Percentiles rank a stretch among this genome's conserved stretches.
phyloP scores from a whole-genome alignment of 1,140 invertebrate genomes.

The Acyrthosiphon pisum region DNA sequence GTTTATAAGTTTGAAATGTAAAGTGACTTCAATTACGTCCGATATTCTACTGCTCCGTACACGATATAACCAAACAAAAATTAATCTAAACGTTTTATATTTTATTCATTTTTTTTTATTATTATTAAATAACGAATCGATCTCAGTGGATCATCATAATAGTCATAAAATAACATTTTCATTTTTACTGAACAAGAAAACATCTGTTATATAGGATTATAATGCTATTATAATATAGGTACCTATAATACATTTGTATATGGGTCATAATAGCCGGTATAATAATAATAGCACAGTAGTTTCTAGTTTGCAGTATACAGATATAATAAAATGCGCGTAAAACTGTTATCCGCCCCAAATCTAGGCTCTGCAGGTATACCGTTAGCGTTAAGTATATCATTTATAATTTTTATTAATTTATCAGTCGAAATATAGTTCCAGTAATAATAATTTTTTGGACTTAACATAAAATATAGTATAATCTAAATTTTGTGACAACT shows the following conservation, averaged over 20 bases:
- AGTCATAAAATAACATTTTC: background rate
- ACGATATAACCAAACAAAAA: background rate
- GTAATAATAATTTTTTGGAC: background rate
- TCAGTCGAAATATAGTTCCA: background rate
- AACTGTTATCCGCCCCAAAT: slow-evolving; percentile 1
- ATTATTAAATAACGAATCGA: background rate
- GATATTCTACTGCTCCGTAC: background rate
- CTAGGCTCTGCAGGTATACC: background rate
- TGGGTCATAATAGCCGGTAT: background rate
- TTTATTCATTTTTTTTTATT: background rate
- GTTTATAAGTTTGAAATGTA: background rate
- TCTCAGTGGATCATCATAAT: background rate
- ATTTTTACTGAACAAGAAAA: background rate
- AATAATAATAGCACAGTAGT: background rate
- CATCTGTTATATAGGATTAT: background rate
- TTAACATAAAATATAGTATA: background rate
- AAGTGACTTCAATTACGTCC: background rate
- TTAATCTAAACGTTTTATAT: background rate
- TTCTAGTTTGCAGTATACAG: background rate
- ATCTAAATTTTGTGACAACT: background rate
- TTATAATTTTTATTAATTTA: slow-evolving; percentile 21
- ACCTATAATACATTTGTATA: background rate
- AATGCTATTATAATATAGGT: too few relatives aligned
- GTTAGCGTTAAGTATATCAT: background rate
- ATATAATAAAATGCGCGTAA: background rate